phyloP scores from a whole-genome alignment of 2,888 invertebrate genomes.

The Drepanosiphum platanoidis region DNA sequence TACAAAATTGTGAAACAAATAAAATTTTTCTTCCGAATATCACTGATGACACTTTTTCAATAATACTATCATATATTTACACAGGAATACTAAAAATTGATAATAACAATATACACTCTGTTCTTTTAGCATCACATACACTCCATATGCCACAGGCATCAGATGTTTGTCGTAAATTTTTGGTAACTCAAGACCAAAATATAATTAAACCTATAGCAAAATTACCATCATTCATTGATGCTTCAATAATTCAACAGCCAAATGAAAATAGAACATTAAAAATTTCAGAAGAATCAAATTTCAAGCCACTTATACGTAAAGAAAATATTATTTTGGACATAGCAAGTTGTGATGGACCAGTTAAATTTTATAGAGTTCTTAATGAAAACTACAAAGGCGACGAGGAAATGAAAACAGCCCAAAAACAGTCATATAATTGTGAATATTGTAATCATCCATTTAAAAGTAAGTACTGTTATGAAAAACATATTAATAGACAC shows the following conservation, averaged over 20 bases:
- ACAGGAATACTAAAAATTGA: constrained; percentile 78
- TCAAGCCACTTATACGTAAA: constrained; percentile 63
- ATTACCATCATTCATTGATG: constrained; percentile 34
- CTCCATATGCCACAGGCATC: constrained; percentile 79
- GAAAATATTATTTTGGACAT: constrained; percentile 80
- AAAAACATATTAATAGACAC: constrained; percentile 73
- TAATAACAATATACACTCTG: constrained; percentile 77
- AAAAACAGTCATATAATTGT: constrained; percentile 72
- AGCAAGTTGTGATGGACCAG: constrained; percentile 93
- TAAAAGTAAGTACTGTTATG: constrained; percentile 86
- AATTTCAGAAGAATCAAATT: constrained; percentile 62
- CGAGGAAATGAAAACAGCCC: constrained; percentile 66
- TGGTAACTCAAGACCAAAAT: constrained; percentile 66
- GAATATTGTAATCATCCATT: constrained; percentile 82
- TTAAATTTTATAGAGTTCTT: constrained; percentile 84
- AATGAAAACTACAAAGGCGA: constrained; percentile 79
- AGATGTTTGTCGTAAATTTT: constrained; percentile 75
- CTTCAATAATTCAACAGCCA: constrained; percentile 65
- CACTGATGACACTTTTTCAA: constrained; percentile 71
- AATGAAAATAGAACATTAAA: constrained; percentile 57
- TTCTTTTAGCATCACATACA: constrained; percentile 77
- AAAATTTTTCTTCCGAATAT: constrained; percentile 66
- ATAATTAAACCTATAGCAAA: constrained; percentile 71
- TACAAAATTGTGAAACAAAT: constrained; percentile 68
- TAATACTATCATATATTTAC: constrained; percentile 79